Evolutionary conservation across 2,888 invertebrate species (phyloP), one percentile per base, ranked within the genome.

Genomic region (Phalera bucephala): DNA sequence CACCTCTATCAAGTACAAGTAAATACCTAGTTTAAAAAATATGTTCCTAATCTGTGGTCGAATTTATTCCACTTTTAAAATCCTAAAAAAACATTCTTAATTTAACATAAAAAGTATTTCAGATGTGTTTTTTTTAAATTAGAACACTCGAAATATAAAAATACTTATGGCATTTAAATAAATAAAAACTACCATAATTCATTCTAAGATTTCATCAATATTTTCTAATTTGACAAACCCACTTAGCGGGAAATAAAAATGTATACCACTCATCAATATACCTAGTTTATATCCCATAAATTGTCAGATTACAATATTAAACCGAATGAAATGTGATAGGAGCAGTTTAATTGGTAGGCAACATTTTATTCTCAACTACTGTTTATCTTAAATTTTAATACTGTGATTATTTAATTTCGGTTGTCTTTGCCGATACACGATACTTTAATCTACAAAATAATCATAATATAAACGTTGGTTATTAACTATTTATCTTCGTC

Each of bases 321-420:
- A 7, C 5, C 29, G 1, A 19, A 11, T 29, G 29, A 29, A 29
- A 29, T 29, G 11, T 19, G 29, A 29, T 29, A 29, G 17, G 5
- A 19, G 2, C 17, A 29, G 11, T 29, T 29, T 29, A 11, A 29
- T 29, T 10, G 19, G 8, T 11, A 11, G 3, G 11, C 19, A 11
- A 1, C 7, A 2, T 19, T 29, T 25, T 12, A 25, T 25, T 10
- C 10, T 10, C 4, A 25, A 19, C 29, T 29, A 29, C 15, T 19
- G 29, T 29, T 29, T 29, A 19, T 19, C 19, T 10, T 19, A n/a
- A 14, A 14, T 8, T n/a, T 8, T 14, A 1, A 14, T 13, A 3
- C 5, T 17, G 3, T 3, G 10, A 29, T 19, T 29, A 19, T 19
- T 19, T 19, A 3, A 29, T 19, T 11, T 29, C 10, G 19, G 19